phyloP scores from a whole-genome alignment of 2,888 invertebrate genomes.

The Venusia cambrica region DNA sequence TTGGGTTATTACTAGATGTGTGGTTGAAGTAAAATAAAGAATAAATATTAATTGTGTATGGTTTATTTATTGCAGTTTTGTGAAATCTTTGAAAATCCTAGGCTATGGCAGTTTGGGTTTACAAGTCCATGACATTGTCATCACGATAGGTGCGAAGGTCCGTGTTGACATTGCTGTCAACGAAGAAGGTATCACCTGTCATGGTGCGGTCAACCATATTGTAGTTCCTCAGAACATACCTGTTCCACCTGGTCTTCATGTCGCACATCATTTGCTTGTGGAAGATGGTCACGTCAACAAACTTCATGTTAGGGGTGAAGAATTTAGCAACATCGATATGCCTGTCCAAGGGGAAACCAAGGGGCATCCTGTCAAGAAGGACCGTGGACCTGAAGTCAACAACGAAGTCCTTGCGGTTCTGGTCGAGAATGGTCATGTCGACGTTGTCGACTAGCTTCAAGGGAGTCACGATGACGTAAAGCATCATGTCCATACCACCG shows the following conservation, averaged over 20 bases:
- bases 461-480: slow-evolving; percentile 84
- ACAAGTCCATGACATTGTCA: slow-evolving; percentile 11
- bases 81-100: slow-evolving; percentile 8
- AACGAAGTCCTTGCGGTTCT: slow-evolving; percentile 65
- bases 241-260: slow-evolving; percentile 67
- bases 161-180: slow-evolving; percentile 48
- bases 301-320: slow-evolving; percentile 85
- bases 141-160: slow-evolving; percentile 9
- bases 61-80: slow-evolving; percentile 19
- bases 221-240: slow-evolving; percentile 60
- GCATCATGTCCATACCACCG: slow-evolving; percentile 83
- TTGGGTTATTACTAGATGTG: too few species aligned
- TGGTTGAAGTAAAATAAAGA: slow-evolving; percentile 3
- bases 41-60: slow-evolving; percentile 1
- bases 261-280: slow-evolving; percentile 77
- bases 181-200: slow-evolving; percentile 46
- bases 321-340: slow-evolving; percentile 80
- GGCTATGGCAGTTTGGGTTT: slow-evolving; percentile 1
- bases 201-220: slow-evolving; percentile 51
- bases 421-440: slow-evolving; percentile 59
- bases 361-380: slow-evolving; percentile 82
- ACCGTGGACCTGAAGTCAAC: slow-evolving; percentile 61
- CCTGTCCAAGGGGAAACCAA: slow-evolving; percentile 89
- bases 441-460: slow-evolving; percentile 66
- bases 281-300: slow-evolving; percentile 84